Percentiles rank a stretch among this genome's conserved stretches.
Evolutionary conservation across 2,113 vertebrate genomes (phyloP).

Genomic region (Astur gentilis): DNA sequence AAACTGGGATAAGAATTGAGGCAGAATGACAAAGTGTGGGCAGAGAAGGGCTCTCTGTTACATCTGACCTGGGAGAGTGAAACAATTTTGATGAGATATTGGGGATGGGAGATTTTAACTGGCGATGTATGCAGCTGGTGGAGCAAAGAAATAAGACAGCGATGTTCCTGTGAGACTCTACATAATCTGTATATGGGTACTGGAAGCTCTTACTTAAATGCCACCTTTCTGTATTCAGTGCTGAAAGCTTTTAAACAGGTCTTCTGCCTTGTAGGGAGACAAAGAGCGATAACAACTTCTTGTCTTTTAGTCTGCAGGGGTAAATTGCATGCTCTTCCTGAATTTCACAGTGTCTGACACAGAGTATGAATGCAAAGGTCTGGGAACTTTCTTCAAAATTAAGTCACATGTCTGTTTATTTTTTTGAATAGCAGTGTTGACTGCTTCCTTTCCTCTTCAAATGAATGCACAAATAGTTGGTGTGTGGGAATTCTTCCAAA

Average conservation of each 20-base stretch:
- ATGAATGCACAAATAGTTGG: background rate
- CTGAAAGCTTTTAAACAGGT: background rate
- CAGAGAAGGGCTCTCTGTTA: background rate
- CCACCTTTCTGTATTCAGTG: background rate
- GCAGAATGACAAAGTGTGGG: background rate
- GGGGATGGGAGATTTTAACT: background rate
- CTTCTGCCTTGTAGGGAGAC: background rate
- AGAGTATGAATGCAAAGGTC: background rate
- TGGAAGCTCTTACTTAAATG: background rate
- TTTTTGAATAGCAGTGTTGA: conserved; percentile 48
- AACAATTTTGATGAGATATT: background rate
- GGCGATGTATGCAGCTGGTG: background rate
- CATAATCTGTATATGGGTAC: background rate
- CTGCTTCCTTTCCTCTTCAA: conserved; percentile 1
- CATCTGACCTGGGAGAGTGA: background rate
- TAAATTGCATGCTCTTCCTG: background rate
- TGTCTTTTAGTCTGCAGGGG: background rate
- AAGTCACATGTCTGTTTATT: conserved; percentile 25
- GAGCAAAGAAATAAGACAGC: background rate
- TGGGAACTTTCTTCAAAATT: conserved; percentile 26
- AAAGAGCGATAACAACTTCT: background rate
- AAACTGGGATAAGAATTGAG: background rate
- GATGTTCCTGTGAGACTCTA: background rate
- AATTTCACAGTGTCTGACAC: background rate
- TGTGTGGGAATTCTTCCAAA: background rate